Evolutionary conservation across 2,888 invertebrate genomes (phyloP).

Genomic region (Tenthredo notha): DNA sequence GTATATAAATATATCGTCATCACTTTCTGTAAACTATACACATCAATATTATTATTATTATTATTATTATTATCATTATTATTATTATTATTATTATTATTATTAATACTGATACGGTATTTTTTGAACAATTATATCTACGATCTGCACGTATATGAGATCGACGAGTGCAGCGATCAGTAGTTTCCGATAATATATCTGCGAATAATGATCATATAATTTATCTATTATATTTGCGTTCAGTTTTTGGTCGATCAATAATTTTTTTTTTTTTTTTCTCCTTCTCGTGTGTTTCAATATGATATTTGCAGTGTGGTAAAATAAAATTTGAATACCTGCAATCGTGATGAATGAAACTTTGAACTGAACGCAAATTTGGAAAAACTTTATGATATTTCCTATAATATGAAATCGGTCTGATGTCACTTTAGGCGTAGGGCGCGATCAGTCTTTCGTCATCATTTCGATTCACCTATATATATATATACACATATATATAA

Average conservation of each 20-base stretch:
- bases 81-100: not conserved
- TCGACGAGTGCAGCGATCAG: not conserved
- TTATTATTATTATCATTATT: not conserved
- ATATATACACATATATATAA: too few species aligned
- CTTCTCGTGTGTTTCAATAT: not conserved
- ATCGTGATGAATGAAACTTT: too few species aligned
- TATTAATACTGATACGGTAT: not conserved
- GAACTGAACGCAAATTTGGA: not conserved
- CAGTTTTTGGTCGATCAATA: not conserved
- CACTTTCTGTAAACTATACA: not conserved
- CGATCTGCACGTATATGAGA: not conserved
- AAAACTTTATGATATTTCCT: slow-evolving; percentile 55
- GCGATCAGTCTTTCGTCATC: not conserved
- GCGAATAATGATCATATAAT: too few species aligned
- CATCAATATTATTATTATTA: not conserved
- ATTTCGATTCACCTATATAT: not conserved
- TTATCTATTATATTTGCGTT: not conserved
- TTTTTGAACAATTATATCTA: not conserved
- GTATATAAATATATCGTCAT: not conserved
- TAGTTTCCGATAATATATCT: not conserved
- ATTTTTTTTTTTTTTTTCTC: not conserved
- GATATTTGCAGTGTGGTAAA: too few species aligned
- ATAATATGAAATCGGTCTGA: slow-evolving; percentile 17
- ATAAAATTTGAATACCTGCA: too few species aligned
- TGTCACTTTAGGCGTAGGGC: slow-evolving; percentile 53